Base-by-base conservation (phyloP, 1,140 invertebrate species). In the Proales similis region DNA sequence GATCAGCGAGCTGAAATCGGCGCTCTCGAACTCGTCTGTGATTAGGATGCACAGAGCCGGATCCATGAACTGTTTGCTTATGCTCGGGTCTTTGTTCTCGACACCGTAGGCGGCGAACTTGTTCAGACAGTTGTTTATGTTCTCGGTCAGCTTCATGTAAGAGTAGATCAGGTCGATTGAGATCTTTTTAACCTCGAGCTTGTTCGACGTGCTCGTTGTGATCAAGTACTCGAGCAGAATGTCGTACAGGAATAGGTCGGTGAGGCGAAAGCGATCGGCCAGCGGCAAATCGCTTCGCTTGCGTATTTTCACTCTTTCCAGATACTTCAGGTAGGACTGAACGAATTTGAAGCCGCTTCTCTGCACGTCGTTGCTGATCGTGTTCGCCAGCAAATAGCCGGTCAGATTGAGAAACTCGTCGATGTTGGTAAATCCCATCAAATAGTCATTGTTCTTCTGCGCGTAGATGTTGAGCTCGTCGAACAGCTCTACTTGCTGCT, bases 1-100 rank as follows among this genome's bases (percentile, higher is more conserved):
- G 17, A 71, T 69, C 11, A 75, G 66, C 30, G 69, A 66, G 48
- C 64, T 70, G 46, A 74, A 71, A 63, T 74, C 70, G 45, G 69
- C 68, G 36, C 67, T 63, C 36, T 67, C 60, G 63, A 74, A 74
- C 22, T 76, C 74, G 49, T 67, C 68, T 12, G 74, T 75, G 42
- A 75, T 69, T 22, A 76, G 65, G 67, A 76, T 69, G 39, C 73
- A 72, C 29, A 76, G 64, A n/a, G 71, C 67, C 0, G 51, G 51
- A 12, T 57, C 51, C 38, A 57, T 57, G 36, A 57, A 57, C 45
- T 42, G 51, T 39, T 42, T 57, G 11, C 38, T 5, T 26, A 30
- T 42, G 9, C 30, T 42, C 19, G 19, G 36, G 12, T 57, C 51
- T 14, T 36, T n/a, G 22, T 42, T 57, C 45, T 57, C 51, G 19